Conservation (phyloP, 92 coral and sea anemone species). For the Anthopleura xanthogrammica region DNA sequence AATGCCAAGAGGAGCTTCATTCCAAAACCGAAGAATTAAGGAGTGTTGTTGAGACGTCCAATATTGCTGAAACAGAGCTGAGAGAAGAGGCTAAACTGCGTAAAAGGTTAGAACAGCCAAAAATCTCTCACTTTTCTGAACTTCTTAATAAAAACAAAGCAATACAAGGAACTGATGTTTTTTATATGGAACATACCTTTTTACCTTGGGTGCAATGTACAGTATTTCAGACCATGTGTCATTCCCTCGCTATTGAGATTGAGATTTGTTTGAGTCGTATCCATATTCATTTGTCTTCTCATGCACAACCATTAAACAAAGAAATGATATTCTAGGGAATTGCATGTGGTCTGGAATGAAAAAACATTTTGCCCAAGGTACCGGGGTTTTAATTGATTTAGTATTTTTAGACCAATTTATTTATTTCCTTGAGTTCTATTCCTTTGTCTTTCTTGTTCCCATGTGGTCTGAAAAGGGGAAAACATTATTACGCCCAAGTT, state of each 20-base stretch:
- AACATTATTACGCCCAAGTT: neutral
- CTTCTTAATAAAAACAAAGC: neutral
- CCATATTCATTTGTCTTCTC: no score
- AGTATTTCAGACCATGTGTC: neutral
- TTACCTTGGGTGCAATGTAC: neutral
- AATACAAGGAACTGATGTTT: no score
- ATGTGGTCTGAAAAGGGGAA: neutral
- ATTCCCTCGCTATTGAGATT: no score
- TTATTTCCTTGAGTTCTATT: no score
- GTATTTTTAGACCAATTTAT: no score
- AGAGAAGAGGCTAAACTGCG: conserved; percentile 89
- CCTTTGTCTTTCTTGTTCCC: neutral
- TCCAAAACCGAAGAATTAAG: conserved; percentile 72
- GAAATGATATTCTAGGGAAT: no score
- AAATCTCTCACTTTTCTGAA: neutral
- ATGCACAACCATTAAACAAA: no score
- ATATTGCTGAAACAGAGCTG: conserved; percentile 73
- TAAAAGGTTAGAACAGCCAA: conserved; percentile 49
- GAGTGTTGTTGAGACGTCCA: conserved; percentile 68
- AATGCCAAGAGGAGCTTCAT: conserved; percentile 76
- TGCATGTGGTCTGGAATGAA: no score
- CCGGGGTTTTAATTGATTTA: no score
- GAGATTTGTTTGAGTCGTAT: no score
- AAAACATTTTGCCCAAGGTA: no score
- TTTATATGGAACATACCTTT: no score